Evolutionary conservation across 2,888 invertebrate genomes (phyloP), one percentile per base, ranked within the genome.

Genomic region (Melitaea athalia): DNA sequence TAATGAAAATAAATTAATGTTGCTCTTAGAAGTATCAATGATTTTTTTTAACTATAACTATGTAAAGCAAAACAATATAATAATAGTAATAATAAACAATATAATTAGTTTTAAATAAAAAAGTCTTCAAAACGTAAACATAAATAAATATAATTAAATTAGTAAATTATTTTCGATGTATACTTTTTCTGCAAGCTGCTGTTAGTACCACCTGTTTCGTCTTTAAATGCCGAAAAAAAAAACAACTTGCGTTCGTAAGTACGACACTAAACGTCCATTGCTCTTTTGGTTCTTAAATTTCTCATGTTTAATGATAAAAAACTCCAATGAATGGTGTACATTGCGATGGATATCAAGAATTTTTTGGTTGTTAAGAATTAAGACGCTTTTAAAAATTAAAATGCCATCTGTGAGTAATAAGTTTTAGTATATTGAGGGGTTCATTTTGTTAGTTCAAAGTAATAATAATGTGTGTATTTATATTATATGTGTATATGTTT

Each of bases 151-250:
- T 38, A 0, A 45, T 5, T 2, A 11, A 11, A 45, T 45, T 12
- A 10, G 10, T 45, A 5, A 5, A 10, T 14, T 47, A 59, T 17
- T 52, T 52, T 15, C 31, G 24, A 53, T 53, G 42, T 55, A 33
- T 49, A 47, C 33, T 59, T 61, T 64, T 24, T 17, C 38, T 70
- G 64, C 68, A 33, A 60, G 33, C 52, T 24, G 31, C 1, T 72
- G 66, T 64, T 63, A 38, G n/a, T 38, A 63, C 64, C 74, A 74
- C 74, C 74, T 74, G 74, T 71, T 74, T 64, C 63, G 42, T 52
- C 42, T 15, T 15, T 31, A 42, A 57, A 57, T 42, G 42, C 38
- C 15, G 42, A 57, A 38, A 15, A n/a, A 7, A 42, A 42, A 2
- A 15, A 15, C 8, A 4, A 15, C 31, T 3, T 14, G 57, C 33